Evolutionary conservation across 2,888 invertebrate genomes (phyloP).

Genomic region (Scaptomyza caliginosa): DNA sequence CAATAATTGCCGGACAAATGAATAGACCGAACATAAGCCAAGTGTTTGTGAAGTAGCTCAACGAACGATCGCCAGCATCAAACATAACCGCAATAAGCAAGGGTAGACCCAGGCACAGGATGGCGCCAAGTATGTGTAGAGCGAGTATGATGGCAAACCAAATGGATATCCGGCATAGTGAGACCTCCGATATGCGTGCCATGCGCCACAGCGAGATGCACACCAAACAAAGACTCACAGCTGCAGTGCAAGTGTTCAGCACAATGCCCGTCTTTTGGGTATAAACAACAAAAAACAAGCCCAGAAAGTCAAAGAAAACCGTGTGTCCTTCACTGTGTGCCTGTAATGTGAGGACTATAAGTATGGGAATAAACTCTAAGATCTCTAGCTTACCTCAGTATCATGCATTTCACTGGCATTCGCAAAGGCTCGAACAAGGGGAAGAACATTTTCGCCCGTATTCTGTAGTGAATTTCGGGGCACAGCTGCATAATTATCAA

Average conservation of each 20-base stretch:
- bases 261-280: conserved; percentile 84
- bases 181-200: conserved; percentile 63
- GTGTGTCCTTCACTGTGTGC: conserved; percentile 83
- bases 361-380: neutral
- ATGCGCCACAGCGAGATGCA: conserved; percentile 74
- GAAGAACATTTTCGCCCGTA: conserved; percentile 89
- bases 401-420: conserved; percentile 82
- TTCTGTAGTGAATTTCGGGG: conserved; percentile 88
- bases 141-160: conserved; percentile 71
- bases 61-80: conserved; percentile 82
- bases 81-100: conserved; percentile 81
- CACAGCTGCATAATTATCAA: conserved; percentile 87
- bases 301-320: conserved; percentile 90
- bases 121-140: conserved; percentile 77
- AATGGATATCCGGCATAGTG: conserved; percentile 56
- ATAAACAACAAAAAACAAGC: conserved; percentile 88
- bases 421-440: conserved; percentile 85
- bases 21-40: conserved; percentile 85
- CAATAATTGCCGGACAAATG: conserved; percentile 80
- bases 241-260: conserved; percentile 81
- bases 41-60: conserved; percentile 87
- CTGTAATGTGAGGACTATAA: conserved; percentile 61
- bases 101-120: conserved; percentile 76
- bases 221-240: conserved; percentile 78
- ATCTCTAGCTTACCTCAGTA: conserved; percentile 57